phyloP scores from a whole-genome alignment of 2,113 vertebrate species.

The Haemorhous mexicanus region DNA sequence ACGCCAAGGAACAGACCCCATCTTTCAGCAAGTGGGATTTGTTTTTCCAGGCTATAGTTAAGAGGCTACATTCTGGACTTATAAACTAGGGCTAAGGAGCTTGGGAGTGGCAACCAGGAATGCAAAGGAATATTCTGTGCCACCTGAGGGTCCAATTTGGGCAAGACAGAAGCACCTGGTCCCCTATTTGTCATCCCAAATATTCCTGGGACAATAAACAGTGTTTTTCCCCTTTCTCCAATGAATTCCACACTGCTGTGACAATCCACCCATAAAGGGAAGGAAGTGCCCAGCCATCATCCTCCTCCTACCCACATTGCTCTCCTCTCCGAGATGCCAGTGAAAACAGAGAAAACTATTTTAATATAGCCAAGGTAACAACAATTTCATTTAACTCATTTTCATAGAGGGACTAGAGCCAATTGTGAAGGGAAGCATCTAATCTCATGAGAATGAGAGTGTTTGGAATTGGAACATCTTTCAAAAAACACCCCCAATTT shows the following conservation, averaged over 20 bases:
- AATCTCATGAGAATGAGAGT: background rate
- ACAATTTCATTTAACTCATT: background rate
- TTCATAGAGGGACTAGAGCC: background rate
- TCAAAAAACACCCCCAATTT: background rate
- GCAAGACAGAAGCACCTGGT: background rate
- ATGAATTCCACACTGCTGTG: background rate
- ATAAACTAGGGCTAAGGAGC: background rate
- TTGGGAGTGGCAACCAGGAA: constrained; percentile 10
- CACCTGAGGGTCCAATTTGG: background rate
- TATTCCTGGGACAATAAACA: background rate
- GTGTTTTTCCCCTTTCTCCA: background rate
- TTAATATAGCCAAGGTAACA: background rate
- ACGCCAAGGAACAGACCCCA: background rate
- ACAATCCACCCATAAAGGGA: background rate
- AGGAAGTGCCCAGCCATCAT: background rate
- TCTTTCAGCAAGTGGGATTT: background rate
- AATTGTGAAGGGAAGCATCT: background rate
- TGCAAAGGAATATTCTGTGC: background rate
- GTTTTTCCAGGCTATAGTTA: background rate
- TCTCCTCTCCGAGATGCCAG: background rate
- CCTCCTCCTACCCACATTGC: background rate
- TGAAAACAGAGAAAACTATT: background rate
- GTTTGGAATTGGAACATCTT: background rate
- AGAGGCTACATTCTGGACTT: background rate
- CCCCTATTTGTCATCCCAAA: background rate